Percentiles rank a stretch among this genome's conserved stretches.
phyloP scores from a whole-genome alignment of 2,888 invertebrate genomes.

The Chaetogeoica ovagalla region DNA sequence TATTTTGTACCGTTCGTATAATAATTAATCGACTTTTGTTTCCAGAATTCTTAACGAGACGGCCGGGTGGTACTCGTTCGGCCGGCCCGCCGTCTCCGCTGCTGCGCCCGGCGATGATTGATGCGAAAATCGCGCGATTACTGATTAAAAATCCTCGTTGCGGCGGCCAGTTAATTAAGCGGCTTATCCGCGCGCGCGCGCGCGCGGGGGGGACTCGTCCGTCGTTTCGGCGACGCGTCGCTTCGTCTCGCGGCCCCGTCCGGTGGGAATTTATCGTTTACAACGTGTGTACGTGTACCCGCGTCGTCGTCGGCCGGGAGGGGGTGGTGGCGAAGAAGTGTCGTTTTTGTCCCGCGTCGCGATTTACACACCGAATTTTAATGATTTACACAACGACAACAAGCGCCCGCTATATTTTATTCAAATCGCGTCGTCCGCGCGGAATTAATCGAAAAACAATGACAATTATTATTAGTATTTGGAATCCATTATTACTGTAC shows the following conservation, averaged over 20 bases:
- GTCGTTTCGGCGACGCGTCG: neutral
- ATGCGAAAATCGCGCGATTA: conserved; percentile 50
- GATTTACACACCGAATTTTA: conserved; percentile 14
- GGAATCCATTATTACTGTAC: no score
- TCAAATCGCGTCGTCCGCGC: no score
- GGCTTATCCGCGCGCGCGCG: conserved; percentile 22
- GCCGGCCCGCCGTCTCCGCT: accelerated
- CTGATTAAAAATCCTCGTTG: conserved; percentile 51
- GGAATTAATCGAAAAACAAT: no score
- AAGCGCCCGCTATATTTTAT: no score
- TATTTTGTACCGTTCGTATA: neutral
- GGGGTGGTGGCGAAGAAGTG: no score
- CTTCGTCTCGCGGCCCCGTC: no score
- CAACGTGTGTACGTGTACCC: neutral
- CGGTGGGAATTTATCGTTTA: neutral
- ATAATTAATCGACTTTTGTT: conserved; percentile 53
- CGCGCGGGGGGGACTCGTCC: neutral
- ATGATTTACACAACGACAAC: conserved; percentile 8
- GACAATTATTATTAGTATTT: no score
- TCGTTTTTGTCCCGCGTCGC: neutral
- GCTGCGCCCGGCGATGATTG: conserved; percentile 42
- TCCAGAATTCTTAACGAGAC: conserved; percentile 51
- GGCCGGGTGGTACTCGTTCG: no score
- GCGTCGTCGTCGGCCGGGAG: neutral
- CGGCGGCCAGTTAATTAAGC: conserved; percentile 53